Conservation (phyloP, 1,140 invertebrate species). For the Subanguina moxae region DNA sequence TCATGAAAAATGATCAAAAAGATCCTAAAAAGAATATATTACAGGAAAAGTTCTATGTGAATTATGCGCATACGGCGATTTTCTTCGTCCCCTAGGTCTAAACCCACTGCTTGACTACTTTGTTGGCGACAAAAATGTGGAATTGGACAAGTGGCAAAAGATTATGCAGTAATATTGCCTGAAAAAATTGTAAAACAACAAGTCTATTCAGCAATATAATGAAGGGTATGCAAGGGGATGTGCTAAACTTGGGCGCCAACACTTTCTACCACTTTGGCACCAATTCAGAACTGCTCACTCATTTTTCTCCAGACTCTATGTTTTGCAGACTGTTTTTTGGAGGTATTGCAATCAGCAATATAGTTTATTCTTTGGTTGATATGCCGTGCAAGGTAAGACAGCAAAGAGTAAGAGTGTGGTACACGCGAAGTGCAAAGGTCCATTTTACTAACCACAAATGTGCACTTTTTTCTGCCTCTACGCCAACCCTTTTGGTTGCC, state of each 20-base stretch:
- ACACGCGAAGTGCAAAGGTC: no score
- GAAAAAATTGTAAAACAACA: neutral
- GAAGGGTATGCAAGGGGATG: neutral
- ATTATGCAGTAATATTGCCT: neutral
- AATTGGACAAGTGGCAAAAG: neutral
- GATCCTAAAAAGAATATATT: no score
- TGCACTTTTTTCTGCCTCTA: no score
- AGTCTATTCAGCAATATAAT: neutral
- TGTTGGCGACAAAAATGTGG: neutral
- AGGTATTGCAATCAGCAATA: neutral
- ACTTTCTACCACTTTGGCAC: conserved; percentile 14
- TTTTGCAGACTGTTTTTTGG: neutral
- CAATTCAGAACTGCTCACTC: conserved; percentile 3
- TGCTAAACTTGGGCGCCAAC: neutral
- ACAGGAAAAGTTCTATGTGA: conserved; percentile 1
- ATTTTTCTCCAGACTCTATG: neutral
- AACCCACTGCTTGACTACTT: neutral
- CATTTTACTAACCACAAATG: no score
- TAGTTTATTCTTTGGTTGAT: neutral
- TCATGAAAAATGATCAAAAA: conserved; percentile 3
- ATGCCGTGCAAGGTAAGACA: neutral
- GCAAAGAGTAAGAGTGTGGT: no score
- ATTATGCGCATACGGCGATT: conserved; percentile 10
- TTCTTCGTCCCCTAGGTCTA: neutral
- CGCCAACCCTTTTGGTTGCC: no score